phyloP scores from a whole-genome alignment of 1,140 invertebrate species.

The Pachypsylla venusta region DNA sequence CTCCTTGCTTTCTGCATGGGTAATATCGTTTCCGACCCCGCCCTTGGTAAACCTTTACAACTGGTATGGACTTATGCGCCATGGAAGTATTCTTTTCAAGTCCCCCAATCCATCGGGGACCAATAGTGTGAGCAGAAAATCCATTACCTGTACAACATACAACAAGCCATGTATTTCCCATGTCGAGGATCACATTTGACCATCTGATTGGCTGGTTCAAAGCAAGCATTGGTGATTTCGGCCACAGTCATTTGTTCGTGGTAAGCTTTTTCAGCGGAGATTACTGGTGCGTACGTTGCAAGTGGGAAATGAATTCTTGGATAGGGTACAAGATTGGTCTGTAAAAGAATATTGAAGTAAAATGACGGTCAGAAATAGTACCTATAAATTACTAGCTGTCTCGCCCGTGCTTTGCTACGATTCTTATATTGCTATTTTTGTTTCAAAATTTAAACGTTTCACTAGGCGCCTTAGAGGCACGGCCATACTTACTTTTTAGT shows the following conservation, averaged over 20 bases:
- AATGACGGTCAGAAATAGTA: neutral
- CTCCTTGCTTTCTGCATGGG: no score
- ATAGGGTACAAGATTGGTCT: slow-evolving; percentile 73
- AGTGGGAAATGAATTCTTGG: slow-evolving; percentile 70
- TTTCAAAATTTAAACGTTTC: no score
- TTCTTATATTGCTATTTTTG: no score
- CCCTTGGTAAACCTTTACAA: no score
- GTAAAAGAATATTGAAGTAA: slow-evolving; percentile 24
- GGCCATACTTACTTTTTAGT: no score
- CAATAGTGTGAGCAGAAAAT: neutral
- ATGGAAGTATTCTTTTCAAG: no score
- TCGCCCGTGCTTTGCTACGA: no score
- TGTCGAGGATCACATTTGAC: slow-evolving; percentile 81
- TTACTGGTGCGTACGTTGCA: slow-evolving; percentile 68
- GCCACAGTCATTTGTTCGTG: slow-evolving; percentile 67
- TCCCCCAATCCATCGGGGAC: neutral
- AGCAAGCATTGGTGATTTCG: slow-evolving; percentile 80
- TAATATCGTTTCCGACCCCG: no score
- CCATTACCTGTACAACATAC: slow-evolving; percentile 46
- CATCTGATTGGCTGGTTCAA: slow-evolving; percentile 82
- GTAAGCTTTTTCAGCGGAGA: slow-evolving; percentile 74
- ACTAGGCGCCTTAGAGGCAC: no score
- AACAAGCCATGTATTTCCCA: slow-evolving; percentile 83
- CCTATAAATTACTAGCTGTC: no score
- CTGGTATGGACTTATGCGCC: no score